Evolutionary conservation across 2,888 invertebrate species (phyloP).

Genomic region (Napeogenes inachia): DNA sequence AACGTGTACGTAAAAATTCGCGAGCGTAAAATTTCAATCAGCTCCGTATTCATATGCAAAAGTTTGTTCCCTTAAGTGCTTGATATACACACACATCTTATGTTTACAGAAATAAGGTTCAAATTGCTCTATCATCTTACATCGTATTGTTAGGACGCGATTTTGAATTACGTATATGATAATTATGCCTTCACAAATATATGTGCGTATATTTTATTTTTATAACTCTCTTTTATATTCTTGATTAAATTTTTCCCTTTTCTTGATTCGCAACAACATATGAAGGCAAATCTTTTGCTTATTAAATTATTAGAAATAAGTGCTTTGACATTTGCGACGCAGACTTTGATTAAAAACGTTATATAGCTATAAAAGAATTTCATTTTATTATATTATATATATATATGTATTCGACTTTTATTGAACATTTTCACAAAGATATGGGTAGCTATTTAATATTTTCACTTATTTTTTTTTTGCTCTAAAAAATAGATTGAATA

Average conservation of each 20-base stretch:
- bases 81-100: constrained; percentile 12
- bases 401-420: neutral
- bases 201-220: constrained; percentile 21
- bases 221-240: constrained; percentile 21
- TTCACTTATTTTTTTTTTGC: too few species aligned
- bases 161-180: constrained; percentile 19
- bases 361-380: constrained; percentile 2
- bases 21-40: constrained; percentile 57
- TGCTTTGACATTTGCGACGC: constrained; percentile 11
- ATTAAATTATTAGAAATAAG: constrained; percentile 18
- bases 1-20: constrained; percentile 68
- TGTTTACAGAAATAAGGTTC: constrained; percentile 9
- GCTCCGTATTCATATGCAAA: constrained; percentile 71
- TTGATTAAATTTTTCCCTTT: constrained; percentile 31
- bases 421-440: too few species aligned
- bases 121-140: constrained; percentile 12
- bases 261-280: constrained; percentile 29
- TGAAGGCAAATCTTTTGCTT: constrained; percentile 19
- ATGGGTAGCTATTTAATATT: too few species aligned
- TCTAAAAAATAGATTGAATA: too few species aligned
- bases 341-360: constrained; percentile 16
- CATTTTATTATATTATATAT: neutral
- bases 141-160: constrained; percentile 15
- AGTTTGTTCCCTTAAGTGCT: constrained; percentile 39
- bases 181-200: constrained; percentile 17